Conservation (phyloP, 2,797 vertebrate species). For the Helicolenus hilgendorfi region DNA sequence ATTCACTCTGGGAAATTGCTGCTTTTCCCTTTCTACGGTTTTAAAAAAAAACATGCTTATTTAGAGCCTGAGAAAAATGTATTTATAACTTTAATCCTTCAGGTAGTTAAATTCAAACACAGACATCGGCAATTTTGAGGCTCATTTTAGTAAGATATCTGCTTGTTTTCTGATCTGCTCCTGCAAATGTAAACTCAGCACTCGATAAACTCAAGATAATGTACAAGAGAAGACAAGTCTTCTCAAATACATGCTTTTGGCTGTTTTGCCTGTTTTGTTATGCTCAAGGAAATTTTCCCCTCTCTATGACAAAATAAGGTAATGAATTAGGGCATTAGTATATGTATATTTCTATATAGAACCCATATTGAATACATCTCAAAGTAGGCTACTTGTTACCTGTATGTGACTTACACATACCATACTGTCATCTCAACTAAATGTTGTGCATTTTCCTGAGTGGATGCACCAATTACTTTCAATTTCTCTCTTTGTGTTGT, state of each 20-base stretch:
- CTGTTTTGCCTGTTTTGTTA: no score
- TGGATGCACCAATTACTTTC: slow-evolving; percentile 14
- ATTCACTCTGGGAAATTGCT: background rate
- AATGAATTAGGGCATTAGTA: background rate
- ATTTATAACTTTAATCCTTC: background rate
- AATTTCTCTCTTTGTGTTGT: background rate
- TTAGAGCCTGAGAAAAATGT: background rate
- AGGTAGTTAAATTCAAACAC: background rate
- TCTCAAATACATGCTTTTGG: no score
- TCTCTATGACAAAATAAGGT: background rate
- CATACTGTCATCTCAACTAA: background rate
- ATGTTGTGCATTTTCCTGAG: slow-evolving; percentile 4
- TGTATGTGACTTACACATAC: slow-evolving; percentile 2
- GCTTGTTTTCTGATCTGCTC: no score
- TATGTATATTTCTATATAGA: background rate
- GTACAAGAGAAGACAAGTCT: no score
- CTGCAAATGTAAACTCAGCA: background rate
- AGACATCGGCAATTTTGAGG: background rate
- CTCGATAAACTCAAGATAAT: no score
- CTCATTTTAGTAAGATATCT: background rate
- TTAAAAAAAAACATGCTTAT: background rate
- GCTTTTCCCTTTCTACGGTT: background rate
- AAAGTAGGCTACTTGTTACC: background rate
- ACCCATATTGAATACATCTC: background rate
- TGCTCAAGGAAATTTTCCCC: accelerated